Conservation (phyloP, 2,888 invertebrate species). For the Euplexia lucipara region DNA sequence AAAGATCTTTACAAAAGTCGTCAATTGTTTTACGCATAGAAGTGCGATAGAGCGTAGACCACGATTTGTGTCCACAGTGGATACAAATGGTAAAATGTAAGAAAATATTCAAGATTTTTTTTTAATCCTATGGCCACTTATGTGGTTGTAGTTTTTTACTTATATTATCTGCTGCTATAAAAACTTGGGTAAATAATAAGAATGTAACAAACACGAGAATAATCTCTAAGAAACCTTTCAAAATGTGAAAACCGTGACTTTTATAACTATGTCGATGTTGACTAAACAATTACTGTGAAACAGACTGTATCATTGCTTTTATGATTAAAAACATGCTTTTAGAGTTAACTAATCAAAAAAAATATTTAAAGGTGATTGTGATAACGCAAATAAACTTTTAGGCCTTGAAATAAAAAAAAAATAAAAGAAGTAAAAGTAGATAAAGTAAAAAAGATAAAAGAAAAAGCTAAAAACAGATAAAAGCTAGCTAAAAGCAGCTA, state of each 20-base stretch:
- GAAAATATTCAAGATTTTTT: too few relatives aligned
- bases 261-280: not conserved
- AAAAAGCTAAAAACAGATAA: too few relatives aligned
- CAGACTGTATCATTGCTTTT: conserved; percentile 23
- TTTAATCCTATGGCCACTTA: too few relatives aligned
- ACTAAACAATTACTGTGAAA: conserved; percentile 23
- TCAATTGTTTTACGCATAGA: not conserved
- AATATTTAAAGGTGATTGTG: conserved; percentile 1
- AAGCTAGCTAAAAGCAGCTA: too few relatives aligned
- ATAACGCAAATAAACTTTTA: not conserved
- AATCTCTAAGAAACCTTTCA: not conserved
- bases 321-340: conserved; percentile 22
- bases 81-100: not conserved
- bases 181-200: too few relatives aligned
- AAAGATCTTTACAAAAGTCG: not conserved
- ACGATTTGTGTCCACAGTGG: not conserved
- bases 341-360: conserved; percentile 34
- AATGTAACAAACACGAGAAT: too few relatives aligned
- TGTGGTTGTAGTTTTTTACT: too few relatives aligned
- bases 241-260: not conserved
- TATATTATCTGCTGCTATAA: too few relatives aligned
- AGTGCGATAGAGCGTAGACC: not conserved
- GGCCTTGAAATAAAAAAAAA: too few relatives aligned
- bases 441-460: too few relatives aligned
- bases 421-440: too few relatives aligned